Evolutionary conservation across 2,113 vertebrate genomes (phyloP), one percentile per base, ranked within the genome.

Genomic region (Gobius niger): DNA sequence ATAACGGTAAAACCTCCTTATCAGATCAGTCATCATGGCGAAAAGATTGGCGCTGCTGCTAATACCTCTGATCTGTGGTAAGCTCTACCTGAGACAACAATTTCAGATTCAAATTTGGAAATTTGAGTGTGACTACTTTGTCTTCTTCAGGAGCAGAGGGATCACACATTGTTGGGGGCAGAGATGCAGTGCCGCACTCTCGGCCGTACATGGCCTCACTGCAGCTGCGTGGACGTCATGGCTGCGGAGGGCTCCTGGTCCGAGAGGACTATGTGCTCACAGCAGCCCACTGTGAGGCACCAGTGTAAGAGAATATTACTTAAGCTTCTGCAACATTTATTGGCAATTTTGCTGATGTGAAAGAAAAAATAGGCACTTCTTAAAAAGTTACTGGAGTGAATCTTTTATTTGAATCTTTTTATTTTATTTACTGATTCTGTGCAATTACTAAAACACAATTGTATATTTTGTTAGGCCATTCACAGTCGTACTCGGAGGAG

Each of bases 131-230:
- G 18, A 54, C 24, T 24, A 54, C 18, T 18, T 54, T 54, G 52
- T 10, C 10, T 24, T 5, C 10, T 24, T 47, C 34, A 91, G 88
- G 72, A 19, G 73, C 64, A 44, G 81, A 82, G 0, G 71, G 75
- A 10, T 40, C 84, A 64, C 44, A 3, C 11, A 94, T 94, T 9
- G 88, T 94, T 10, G 92, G 92, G 2, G 93, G 94, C 18, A 84
- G 59, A 68, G 75, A 77, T 0, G 88, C 92, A 18, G 63, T 0
- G 41, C 78, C 90, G 4, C 89, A 94, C 1, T 92, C 93, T 0
- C 88, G 87, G 68, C 91, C 81, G 53, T 95, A 90, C 64, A 81
- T 95, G 63, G 93, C 63, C 0, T 94, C 85, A 0, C 2, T 91
- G 66, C 87, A 88, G 47, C 9, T 8, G 0, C 0, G 0, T 0